A percentile compares a stretch with the other conserved stretches of the same genome.
These are phyloP conservation scores for Serinus canaria DNA, from an alignment of 2,113 vertebrate species.

Conservation along the genomic window DNA sequence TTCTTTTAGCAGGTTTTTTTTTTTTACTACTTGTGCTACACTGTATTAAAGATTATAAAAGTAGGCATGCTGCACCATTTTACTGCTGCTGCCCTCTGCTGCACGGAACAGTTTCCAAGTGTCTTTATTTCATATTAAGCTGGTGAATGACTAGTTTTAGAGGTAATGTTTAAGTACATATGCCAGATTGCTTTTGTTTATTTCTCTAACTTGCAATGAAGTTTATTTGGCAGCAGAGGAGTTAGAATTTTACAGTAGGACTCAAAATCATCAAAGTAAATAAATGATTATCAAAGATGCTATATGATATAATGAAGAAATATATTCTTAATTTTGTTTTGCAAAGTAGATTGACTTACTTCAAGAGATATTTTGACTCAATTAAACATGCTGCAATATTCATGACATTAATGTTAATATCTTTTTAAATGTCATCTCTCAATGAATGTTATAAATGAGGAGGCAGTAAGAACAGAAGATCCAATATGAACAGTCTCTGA, in stretches of 20 bases:
- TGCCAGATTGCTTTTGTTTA: neutral
- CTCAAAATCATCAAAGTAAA: neutral
- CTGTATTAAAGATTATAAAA: neutral
- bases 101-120: neutral
- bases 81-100: conserved; percentile 47
- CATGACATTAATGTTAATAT: neutral
- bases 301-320: neutral
- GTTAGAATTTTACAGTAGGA: neutral
- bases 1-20: neutral
- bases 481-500: neutral
- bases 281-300: neutral
- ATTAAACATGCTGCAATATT: neutral
- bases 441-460: neutral
- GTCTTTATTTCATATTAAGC: neutral
- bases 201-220: neutral
- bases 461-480: conserved; percentile 1
- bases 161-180: neutral
- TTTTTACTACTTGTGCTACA: neutral
- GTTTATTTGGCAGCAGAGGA: neutral
- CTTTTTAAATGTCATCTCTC: conserved; percentile 13
- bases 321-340: neutral
- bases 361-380: neutral
- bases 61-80: neutral
- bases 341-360: neutral
- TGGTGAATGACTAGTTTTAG: neutral